A percentile compares a stretch with the other conserved stretches of the same genome.
These are phyloP conservation scores for Chascanopsetta lugubris DNA, from an alignment of 2,113 vertebrate species.

Conservation along the genomic window DNA sequence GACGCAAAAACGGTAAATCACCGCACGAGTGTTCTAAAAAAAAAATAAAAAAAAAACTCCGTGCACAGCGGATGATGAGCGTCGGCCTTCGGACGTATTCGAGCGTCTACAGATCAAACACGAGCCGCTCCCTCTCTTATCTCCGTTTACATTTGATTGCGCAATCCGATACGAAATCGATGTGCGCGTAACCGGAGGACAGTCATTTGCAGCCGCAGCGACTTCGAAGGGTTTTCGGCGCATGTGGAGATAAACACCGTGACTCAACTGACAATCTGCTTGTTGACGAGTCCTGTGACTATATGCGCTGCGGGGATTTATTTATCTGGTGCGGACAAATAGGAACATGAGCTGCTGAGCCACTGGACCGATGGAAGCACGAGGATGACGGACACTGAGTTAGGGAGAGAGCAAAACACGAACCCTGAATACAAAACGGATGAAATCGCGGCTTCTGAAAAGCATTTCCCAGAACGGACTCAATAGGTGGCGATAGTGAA, in stretches of 20 bases:
- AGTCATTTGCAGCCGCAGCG: slow-evolving; percentile 1
- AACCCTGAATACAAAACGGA: too few relatives aligned
- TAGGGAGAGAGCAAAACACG: too few relatives aligned
- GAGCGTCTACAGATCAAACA: too few relatives aligned
- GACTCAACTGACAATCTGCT: slow-evolving; percentile 8
- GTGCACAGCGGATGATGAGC: background rate
- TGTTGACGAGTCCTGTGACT: background rate
- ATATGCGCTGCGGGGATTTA: slow-evolving; percentile 1
- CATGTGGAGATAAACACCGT: background rate
- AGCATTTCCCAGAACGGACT: too few relatives aligned
- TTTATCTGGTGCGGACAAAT: background rate
- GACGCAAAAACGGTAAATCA: too few relatives aligned
- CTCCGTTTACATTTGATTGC: background rate
- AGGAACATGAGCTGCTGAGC: background rate
- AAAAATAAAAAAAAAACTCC: too few relatives aligned
- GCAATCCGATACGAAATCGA: too few relatives aligned
- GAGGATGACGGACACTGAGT: background rate
- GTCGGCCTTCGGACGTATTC: background rate
- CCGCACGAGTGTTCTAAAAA: too few relatives aligned
- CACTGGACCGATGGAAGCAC: background rate
- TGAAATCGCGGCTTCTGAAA: too few relatives aligned
- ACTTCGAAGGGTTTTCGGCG: background rate
- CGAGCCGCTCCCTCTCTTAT: too few relatives aligned
- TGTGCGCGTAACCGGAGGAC: background rate
- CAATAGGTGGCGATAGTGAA: too few relatives aligned